These are phyloP conservation scores for Chrysotoxum bicinctum DNA, from an alignment of 2,888 invertebrate genomes.

Conservation along the genomic window DNA sequence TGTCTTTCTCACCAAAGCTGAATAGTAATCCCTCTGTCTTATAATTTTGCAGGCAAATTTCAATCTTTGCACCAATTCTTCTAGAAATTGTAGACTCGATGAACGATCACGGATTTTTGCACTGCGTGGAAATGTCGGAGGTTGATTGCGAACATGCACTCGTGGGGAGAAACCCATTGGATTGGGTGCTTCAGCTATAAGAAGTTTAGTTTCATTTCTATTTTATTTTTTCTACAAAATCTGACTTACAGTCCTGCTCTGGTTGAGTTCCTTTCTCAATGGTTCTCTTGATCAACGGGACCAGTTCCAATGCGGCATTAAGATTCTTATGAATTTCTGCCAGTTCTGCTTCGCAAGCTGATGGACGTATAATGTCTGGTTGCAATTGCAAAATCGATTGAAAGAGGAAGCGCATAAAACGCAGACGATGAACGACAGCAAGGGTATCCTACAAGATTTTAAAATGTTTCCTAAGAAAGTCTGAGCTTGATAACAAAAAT, in stretches of 20 bases:
- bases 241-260: conserved; percentile 79
- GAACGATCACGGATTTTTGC: conserved; percentile 91
- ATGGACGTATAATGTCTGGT: conserved; percentile 79
- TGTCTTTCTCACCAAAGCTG: conserved; percentile 86
- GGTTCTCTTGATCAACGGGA: conserved; percentile 90
- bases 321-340: conserved; percentile 92
- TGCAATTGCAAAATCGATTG: conserved; percentile 85
- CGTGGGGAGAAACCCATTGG: conserved; percentile 98
- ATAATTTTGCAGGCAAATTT: conserved; percentile 92
- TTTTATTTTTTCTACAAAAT: background rate
- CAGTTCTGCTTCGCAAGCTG: conserved; percentile 81
- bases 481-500: no score
- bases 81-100: conserved; percentile 88
- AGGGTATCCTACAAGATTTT: conserved; percentile 82
- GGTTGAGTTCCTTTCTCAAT: conserved; percentile 89
- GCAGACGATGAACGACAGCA: conserved; percentile 90
- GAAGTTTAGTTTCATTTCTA: background rate
- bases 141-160: conserved; percentile 96
- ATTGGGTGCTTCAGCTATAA: conserved; percentile 85
- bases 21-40: conserved; percentile 89
- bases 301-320: conserved; percentile 90
- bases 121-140: conserved; percentile 99
- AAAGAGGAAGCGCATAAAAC: conserved; percentile 93
- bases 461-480: no score
- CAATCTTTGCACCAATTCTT: conserved; percentile 90